Conservation (phyloP, 2,888 invertebrate species). For the Eledona agricola region DNA sequence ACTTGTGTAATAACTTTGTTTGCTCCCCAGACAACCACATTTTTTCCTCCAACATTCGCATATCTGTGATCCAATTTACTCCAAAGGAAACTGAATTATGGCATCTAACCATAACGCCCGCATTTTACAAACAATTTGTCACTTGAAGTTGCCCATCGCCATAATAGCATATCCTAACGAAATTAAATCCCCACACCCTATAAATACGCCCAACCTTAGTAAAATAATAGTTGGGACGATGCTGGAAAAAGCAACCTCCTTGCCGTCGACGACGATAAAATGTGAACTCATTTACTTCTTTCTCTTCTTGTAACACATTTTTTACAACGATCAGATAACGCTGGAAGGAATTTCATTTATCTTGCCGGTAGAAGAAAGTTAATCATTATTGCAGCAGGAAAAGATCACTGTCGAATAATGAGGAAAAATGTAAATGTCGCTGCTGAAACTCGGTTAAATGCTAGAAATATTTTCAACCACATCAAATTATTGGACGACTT, state of each 20-base stretch:
- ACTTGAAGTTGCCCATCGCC: constrained; percentile 1
- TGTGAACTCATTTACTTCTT: constrained; percentile 5
- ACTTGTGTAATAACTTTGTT: constrained; percentile 6
- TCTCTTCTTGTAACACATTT: constrained; percentile 10
- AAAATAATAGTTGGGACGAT: constrained; percentile 7
- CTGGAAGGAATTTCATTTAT: constrained; percentile 4
- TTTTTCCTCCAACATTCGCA: constrained; percentile 15
- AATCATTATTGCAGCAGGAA: constrained; percentile 3
- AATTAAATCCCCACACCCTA: constrained; percentile 4
- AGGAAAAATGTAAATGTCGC: background rate
- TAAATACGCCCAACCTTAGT: constrained; percentile 13
- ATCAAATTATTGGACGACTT: background rate
- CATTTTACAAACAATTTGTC: constrained; percentile 18
- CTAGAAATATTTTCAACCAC: background rate
- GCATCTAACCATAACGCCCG: constrained; percentile 6
- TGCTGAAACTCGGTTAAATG: too few relatives aligned
- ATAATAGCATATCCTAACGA: too few relatives aligned
- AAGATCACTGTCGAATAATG: constrained; percentile 4
- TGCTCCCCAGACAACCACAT: constrained; percentile 11
- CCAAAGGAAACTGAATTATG: constrained; percentile 15
- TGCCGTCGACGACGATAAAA: constrained; percentile 1
- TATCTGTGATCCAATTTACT: constrained; percentile 21
- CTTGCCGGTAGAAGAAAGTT: constrained; percentile 8
- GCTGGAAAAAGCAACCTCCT: constrained; percentile 2
- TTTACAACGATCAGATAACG: constrained; percentile 13